Evolutionary conservation across 2,888 invertebrate species (phyloP).

Genomic region (Osedax frankpressi): DNA sequence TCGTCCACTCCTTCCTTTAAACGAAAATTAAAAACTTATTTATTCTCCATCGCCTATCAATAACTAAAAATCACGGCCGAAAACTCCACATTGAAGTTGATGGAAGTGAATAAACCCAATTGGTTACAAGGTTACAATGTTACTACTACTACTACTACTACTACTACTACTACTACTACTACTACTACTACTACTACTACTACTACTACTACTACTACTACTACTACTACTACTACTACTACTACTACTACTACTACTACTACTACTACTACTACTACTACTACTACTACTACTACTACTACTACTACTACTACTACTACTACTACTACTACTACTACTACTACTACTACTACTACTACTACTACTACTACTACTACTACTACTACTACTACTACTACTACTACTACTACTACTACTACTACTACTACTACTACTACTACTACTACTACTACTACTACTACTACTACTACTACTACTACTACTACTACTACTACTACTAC

Average conservation of each 20-base stretch:
- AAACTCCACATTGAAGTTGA: no score
- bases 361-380: background rate
- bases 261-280: background rate
- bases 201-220: background rate
- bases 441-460: background rate
- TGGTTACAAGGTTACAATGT: no score
- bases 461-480: background rate
- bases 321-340: background rate
- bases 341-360: background rate
- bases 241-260: background rate
- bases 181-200: background rate
- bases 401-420: background rate
- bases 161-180: background rate
- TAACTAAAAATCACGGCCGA: no score
- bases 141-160: background rate
- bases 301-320: background rate
- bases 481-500: background rate
- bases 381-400: background rate
- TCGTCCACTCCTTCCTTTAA: no score
- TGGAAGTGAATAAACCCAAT: no score
- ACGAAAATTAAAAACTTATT: no score
- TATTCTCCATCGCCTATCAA: no score
- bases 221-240: background rate
- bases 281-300: background rate
- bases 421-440: background rate